Percentiles rank a stretch among this genome's conserved stretches.
These are phyloP conservation scores for Lates calcarifer DNA, from an alignment of 2,113 vertebrate genomes.

Conservation along the genomic window DNA sequence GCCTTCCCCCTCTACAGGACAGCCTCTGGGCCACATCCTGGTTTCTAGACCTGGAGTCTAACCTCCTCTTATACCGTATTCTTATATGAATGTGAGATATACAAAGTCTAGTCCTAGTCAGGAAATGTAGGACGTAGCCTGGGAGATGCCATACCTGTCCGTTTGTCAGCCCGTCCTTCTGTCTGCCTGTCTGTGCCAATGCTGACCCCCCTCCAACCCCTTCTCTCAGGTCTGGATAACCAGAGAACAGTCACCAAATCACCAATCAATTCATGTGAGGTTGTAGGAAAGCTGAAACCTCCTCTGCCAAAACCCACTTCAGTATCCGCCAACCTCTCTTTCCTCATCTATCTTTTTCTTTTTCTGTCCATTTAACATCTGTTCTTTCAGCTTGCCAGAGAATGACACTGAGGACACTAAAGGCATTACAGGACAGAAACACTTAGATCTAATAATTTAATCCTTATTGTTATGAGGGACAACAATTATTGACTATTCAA, in stretches of 20 bases:
- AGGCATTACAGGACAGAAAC: constrained; percentile 45
- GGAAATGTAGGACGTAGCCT: constrained; percentile 43
- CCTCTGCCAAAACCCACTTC: constrained; percentile 56
- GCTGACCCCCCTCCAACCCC: constrained; percentile 50
- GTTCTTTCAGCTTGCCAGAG: constrained; percentile 35
- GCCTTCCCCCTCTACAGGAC: constrained; percentile 42
- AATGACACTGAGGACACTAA: constrained; percentile 24
- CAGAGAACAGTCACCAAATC: constrained; percentile 66
- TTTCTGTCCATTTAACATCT: constrained; percentile 27
- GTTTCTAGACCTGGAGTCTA: constrained; percentile 39
- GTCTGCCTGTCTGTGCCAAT: constrained; percentile 66
- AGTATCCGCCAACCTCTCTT: constrained; percentile 45
- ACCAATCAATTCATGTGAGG: constrained; percentile 46
- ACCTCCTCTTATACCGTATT: neutral
- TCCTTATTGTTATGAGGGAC: constrained; percentile 55
- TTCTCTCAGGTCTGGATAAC: constrained; percentile 79
- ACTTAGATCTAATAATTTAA: constrained; percentile 47
- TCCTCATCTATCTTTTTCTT: constrained; percentile 14
- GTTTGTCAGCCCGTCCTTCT: constrained; percentile 12
- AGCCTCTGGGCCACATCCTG: constrained; percentile 52
- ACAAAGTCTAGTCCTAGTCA: constrained; percentile 25
- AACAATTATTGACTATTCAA: constrained; percentile 67
- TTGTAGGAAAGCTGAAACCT: constrained; percentile 65
- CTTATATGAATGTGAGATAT: constrained; percentile 25
- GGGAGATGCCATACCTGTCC: constrained; percentile 55